phyloP scores from a whole-genome alignment of 2,888 invertebrate species.

The Acrocyrtus sp. region DNA sequence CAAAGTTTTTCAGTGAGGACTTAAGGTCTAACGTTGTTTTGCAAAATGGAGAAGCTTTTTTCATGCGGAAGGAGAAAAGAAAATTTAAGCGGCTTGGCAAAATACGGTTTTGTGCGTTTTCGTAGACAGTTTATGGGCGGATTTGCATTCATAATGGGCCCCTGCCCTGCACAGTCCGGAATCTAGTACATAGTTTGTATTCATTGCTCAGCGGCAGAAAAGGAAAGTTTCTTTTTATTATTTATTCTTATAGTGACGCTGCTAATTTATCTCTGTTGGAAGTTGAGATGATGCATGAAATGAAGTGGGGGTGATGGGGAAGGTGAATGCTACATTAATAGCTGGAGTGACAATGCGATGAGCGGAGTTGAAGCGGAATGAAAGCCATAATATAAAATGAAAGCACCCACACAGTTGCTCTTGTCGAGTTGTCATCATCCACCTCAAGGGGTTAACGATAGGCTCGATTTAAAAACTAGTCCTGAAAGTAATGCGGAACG shows the following conservation, averaged over 20 bases:
- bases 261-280: slow-evolving; percentile 44
- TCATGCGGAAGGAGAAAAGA: not conserved
- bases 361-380: not conserved
- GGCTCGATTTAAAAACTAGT: too few species aligned
- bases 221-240: not conserved
- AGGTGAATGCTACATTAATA: not conserved
- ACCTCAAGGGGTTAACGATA: too few species aligned
- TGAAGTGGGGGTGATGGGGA: slow-evolving; percentile 25
- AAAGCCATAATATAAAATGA: too few species aligned
- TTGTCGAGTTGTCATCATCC: not conserved
- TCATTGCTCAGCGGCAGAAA: not conserved
- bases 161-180: not conserved
- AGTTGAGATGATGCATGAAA: slow-evolving; percentile 47
- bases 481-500: too few species aligned
- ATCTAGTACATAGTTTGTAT: not conserved
- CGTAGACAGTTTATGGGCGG: not conserved
- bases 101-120: not conserved
- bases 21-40: not conserved
- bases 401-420: not conserved
- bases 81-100: not conserved
- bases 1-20: not conserved
- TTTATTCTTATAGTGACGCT: not conserved
- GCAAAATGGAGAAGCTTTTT: too few species aligned
- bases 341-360: not conserved
- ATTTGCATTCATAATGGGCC: not conserved